Percentiles rank a stretch among this genome's conserved stretches.
These are phyloP conservation scores for Carettochelys insculpta DNA, from an alignment of 2,113 vertebrate species.

Conservation along the genomic window DNA sequence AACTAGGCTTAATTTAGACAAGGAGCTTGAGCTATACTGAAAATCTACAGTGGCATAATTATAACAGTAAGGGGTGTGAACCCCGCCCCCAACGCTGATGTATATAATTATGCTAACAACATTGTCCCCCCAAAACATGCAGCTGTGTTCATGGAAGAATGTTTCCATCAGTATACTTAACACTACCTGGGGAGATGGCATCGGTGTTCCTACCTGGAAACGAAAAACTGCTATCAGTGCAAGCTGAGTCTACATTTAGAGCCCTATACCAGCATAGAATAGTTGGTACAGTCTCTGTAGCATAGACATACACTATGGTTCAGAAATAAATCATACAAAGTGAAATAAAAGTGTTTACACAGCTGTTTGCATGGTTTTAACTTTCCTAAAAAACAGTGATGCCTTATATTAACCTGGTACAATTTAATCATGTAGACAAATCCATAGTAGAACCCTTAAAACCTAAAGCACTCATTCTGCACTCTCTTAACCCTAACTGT, in stretches of 20 bases:
- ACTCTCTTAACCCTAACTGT: not conserved
- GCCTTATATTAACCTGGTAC: not conserved
- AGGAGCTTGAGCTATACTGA: not conserved
- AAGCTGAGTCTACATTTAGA: not conserved
- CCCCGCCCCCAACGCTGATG: not conserved
- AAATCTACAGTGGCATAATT: not conserved
- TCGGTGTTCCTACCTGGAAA: not conserved
- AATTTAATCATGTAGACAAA: not conserved
- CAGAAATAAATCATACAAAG: constrained; percentile 10
- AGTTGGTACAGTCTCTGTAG: not conserved
- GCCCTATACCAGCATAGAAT: not conserved
- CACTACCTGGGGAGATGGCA: not conserved
- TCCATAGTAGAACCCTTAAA: not conserved
- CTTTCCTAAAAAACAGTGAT: not conserved
- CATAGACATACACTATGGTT: not conserved
- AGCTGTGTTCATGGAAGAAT: not conserved
- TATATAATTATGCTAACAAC: not conserved
- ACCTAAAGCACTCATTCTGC: not conserved
- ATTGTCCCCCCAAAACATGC: not conserved
- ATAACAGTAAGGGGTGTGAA: not conserved
- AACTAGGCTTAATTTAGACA: not conserved
- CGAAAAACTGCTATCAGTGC: not conserved
- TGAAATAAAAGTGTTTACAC: not conserved
- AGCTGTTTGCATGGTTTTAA: not conserved
- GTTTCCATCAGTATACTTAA: not conserved